phyloP scores from a whole-genome alignment of 2,888 invertebrate species.

The Rhorus exstirpatorius region DNA sequence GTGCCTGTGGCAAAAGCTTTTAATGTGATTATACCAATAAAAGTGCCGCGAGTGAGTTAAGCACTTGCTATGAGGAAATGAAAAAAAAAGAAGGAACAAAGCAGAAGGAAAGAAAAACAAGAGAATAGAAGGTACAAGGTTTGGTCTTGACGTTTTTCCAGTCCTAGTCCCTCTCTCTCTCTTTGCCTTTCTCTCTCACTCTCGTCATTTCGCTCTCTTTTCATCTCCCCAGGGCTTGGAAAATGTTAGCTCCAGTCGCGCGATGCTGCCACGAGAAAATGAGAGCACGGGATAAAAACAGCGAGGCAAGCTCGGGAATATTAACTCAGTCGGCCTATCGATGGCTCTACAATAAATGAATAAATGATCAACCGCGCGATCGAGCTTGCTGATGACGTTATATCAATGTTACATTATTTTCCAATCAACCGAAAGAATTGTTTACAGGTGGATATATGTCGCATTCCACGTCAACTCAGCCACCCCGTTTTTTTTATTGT shows the following conservation, averaged over 20 bases:
- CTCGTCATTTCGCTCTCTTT: not conserved
- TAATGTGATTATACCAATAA: constrained; percentile 56
- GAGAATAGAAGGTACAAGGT: constrained; percentile 26
- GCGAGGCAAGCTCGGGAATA: constrained; percentile 37
- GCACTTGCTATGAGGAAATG: constrained; percentile 9
- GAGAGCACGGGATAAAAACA: constrained; percentile 51
- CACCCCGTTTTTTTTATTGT: too few species aligned
- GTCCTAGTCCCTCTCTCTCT: not conserved
- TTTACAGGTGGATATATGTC: not conserved
- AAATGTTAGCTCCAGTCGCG: constrained; percentile 22
- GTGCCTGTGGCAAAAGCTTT: constrained; percentile 36
- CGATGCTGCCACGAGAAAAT: constrained; percentile 31
- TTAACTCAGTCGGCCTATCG: constrained; percentile 37
- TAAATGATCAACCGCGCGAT: constrained; percentile 52
- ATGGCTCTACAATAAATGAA: constrained; percentile 52
- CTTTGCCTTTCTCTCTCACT: not conserved
- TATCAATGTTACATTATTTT: constrained; percentile 21
- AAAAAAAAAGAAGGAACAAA: constrained; percentile 18
- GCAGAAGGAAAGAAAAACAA: constrained; percentile 41
- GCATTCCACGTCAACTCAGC: too few species aligned
- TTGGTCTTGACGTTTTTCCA: constrained; percentile 11
- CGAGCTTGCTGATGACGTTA: constrained; percentile 25
- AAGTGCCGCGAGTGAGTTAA: constrained; percentile 44
- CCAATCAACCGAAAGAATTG: constrained; percentile 6
- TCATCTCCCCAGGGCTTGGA: constrained; percentile 8